Percentiles rank a stretch among this genome's conserved stretches.
phyloP scores from a whole-genome alignment of 2,113 vertebrate genomes.

The Rattus rattus region DNA sequence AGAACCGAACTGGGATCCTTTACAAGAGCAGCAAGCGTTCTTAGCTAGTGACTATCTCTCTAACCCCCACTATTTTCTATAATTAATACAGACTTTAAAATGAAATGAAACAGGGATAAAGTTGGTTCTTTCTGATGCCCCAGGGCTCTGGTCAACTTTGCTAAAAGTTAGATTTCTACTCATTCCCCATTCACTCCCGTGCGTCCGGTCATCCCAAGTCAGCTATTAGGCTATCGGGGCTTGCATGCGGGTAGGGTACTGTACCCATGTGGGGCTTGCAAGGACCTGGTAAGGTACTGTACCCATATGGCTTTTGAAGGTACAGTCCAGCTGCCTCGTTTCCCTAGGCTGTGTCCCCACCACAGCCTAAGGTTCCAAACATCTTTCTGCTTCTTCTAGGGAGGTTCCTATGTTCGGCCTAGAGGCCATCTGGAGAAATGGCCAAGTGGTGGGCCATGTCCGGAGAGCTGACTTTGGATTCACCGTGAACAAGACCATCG shows the following conservation, averaged over 20 bases:
- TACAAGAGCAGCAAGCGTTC: background rate
- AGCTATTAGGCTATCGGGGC: background rate
- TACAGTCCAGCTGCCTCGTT: fast-evolving
- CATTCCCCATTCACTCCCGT: fast-evolving
- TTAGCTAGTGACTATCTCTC: background rate
- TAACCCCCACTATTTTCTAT: background rate
- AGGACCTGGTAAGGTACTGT: background rate
- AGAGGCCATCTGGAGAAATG: conserved; percentile 94
- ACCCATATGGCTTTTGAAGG: background rate
- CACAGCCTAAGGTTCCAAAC: background rate
- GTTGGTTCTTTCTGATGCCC: fast-evolving
- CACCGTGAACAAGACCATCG: conserved; percentile 92
- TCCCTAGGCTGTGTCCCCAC: background rate
- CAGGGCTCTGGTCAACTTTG: fast-evolving
- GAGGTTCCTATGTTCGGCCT: conserved; percentile 96
- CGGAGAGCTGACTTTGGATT: conserved; percentile 94
- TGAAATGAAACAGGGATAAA: too few relatives aligned
- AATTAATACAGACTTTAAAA: background rate
- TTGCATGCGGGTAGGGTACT: background rate
- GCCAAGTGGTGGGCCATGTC: conserved; percentile 92
- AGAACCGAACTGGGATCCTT: background rate
- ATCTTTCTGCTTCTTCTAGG: conserved; percentile 78
- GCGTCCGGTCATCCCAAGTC: background rate
- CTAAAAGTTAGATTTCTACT: background rate
- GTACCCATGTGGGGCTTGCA: background rate